These are phyloP conservation scores for Drosophila imparisetae DNA, from an alignment of 2,888 invertebrate species.

Conservation along the genomic window DNA sequence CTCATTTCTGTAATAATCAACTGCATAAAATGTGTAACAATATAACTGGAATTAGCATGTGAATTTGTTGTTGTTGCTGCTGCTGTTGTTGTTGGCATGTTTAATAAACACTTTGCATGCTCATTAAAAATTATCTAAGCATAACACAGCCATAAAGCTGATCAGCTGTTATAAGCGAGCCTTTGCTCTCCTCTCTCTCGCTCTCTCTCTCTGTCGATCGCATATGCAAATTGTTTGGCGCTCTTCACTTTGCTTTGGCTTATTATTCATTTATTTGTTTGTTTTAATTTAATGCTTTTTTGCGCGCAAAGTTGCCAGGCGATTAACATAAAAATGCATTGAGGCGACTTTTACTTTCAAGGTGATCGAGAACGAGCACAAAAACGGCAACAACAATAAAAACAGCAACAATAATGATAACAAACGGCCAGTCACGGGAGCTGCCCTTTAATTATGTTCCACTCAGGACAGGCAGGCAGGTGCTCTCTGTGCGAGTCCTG, in stretches of 20 bases:
- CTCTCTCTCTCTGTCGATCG: slow-evolving; percentile 22
- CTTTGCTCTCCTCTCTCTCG: slow-evolving; percentile 3
- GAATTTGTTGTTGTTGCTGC: neutral
- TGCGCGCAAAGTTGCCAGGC: slow-evolving; percentile 57
- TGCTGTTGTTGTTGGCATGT: slow-evolving; percentile 51
- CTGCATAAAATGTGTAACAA: slow-evolving; percentile 69
- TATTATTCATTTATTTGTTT: slow-evolving; percentile 80
- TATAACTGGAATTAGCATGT: slow-evolving; percentile 31
- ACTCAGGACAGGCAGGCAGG: slow-evolving; percentile 8
- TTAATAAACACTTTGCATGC: slow-evolving; percentile 83
- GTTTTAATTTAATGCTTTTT: slow-evolving; percentile 79
- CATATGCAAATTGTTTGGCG: slow-evolving; percentile 51
- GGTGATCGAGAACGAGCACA: slow-evolving; percentile 62
- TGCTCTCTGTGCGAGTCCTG: neutral
- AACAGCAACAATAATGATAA: neutral
- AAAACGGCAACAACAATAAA: slow-evolving; percentile 9
- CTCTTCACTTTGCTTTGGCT: slow-evolving; percentile 51
- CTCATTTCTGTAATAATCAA: slow-evolving; percentile 42
- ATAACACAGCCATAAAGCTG: slow-evolving; percentile 42
- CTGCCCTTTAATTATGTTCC: slow-evolving; percentile 57
- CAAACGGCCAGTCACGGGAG: slow-evolving; percentile 68
- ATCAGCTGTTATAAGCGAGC: slow-evolving; percentile 49
- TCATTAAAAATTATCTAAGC: slow-evolving; percentile 80
- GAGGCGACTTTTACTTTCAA: slow-evolving; percentile 75
- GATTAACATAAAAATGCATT: slow-evolving; percentile 78